Base-by-base conservation (phyloP, 2,797 vertebrate species). In the Aldrovandia affinis region DNA sequence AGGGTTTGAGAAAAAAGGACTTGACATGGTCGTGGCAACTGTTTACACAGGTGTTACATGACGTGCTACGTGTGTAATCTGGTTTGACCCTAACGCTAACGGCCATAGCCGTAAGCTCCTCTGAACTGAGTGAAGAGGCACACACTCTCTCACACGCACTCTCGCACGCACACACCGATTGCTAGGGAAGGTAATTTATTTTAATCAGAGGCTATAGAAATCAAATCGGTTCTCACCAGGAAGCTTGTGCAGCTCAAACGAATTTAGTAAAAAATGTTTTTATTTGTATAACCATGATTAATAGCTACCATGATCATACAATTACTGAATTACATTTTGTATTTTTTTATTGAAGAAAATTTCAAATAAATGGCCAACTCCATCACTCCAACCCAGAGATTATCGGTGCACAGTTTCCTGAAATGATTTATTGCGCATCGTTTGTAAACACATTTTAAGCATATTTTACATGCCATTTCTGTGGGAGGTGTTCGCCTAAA, bases 1-100 rank as follows among this genome's bases (percentile, higher is more conserved):
- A 39, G 33, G 33, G 65, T 15, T 70, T 50, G 0, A 50, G 6
- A 28, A 50, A 50, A 50, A 9, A 78, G 10, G 22, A 25, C 33
- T 44, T 10, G 70, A 42, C 15, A 8, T 28, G 63, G 18, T 30
- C 54, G 39, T 78, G 75, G 10, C 4, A n/a, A 1, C 10, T 78
- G 44, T 78, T 78, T 78, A 78, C 47, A 10, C 77, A 54, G 77
- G 77, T 50, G 44, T 44, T 78, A 28, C 52, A 54, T 78, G 25
- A 78, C 77, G 28, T 78, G 25, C 54, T 54, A n/a, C 30, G 44
- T 54, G n/a, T 50, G n/a, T 54, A 78, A 54, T 78, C n/a, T 78
- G 77, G 25, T 78, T 28, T 52, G 25, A 30, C n/a, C n/a, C 44
- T 54, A 6, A 5, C 39, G 25, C n/a, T 28, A 33, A 44, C 8